Evolutionary conservation across 2,113 vertebrate genomes (phyloP).

Genomic region (Phylloscopus whistleri): DNA sequence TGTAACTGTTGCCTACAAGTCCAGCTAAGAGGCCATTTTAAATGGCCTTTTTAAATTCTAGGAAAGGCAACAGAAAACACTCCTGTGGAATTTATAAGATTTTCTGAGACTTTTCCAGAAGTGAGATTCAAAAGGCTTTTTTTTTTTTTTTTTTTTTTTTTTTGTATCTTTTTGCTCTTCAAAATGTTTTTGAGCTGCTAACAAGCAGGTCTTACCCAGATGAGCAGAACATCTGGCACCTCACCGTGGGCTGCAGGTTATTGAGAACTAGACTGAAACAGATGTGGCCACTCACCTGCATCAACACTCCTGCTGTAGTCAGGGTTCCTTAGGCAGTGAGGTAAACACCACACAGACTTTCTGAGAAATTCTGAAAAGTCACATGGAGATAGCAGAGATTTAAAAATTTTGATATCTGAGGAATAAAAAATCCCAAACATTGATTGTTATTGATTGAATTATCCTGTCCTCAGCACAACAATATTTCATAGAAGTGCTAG

Average conservation of each 20-base stretch:
- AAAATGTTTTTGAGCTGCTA: not conserved
- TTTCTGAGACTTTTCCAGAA: not conserved
- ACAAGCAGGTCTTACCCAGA: not conserved
- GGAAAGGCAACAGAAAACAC: not conserved
- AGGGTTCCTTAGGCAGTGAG: not conserved
- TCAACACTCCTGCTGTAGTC: not conserved
- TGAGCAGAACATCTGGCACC: not conserved
- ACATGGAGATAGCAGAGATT: not conserved
- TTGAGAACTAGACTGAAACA: not conserved
- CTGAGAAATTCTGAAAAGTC: not conserved
- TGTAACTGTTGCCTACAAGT: not conserved
- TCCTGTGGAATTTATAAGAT: not conserved
- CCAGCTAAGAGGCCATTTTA: not conserved
- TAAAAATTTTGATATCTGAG: not conserved
- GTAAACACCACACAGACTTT: not conserved
- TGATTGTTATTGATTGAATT: not conserved
- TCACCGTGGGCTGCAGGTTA: not conserved
- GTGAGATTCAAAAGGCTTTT: not conserved
- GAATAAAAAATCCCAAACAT: not conserved
- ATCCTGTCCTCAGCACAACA: not conserved
- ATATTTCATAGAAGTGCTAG: not conserved
- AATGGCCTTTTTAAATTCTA: not conserved
- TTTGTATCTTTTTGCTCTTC: not conserved
- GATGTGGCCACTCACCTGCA: not conserved
- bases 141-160: no score